Base-by-base conservation (phyloP, 2,888 invertebrate genomes). In the Embidobia sp. region DNA sequence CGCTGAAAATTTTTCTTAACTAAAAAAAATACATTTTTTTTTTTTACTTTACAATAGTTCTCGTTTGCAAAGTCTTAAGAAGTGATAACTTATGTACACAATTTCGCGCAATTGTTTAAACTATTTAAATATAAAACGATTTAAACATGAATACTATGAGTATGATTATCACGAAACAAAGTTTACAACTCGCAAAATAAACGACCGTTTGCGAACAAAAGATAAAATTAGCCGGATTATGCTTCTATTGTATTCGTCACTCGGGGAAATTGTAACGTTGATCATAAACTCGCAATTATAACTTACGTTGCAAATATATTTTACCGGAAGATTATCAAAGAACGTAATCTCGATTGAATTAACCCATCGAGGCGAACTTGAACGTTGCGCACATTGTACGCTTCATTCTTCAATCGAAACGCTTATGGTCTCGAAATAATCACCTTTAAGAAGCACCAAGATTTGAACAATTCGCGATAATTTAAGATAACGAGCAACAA, bases 181-280 rank as follows among this genome's bases (percentile, higher is more conserved):
- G 16, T 31, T 48, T 48, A 48, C 15, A 42, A 42, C 29, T 48
- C 27, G 7, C 27, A 27, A 48, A 48, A 48, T 16, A 31, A 48
- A 48, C 29, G 10, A 22, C 16, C 13, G n/a, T 16, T 13, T 10
- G 5, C 19, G 5, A 8, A 22, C 26, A 37, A 37, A 37, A 53
- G 53, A 51, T 35, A 26, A 51, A 51, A 51, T 51, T 51, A 33
- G 2, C 33, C n/a, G 51, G 13, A 51, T 51, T 33, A 35, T 10
- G 13, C n/a, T 53, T 37, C 27, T 16, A 33, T 53, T 37, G 0
- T 37, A 6, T 2, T n/a, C 53, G 26, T 53, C 53, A 53, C 15
- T 10, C 26, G 10, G 16, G 15, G 26, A 13, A 42, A 55, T 26
- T 55, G 29, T 10, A 55, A 55, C 18, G 29, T 29, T 55, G 42